These are phyloP conservation scores for Xylocopa sonorina DNA, from an alignment of 1,140 invertebrate species.

Conservation along the genomic window DNA sequence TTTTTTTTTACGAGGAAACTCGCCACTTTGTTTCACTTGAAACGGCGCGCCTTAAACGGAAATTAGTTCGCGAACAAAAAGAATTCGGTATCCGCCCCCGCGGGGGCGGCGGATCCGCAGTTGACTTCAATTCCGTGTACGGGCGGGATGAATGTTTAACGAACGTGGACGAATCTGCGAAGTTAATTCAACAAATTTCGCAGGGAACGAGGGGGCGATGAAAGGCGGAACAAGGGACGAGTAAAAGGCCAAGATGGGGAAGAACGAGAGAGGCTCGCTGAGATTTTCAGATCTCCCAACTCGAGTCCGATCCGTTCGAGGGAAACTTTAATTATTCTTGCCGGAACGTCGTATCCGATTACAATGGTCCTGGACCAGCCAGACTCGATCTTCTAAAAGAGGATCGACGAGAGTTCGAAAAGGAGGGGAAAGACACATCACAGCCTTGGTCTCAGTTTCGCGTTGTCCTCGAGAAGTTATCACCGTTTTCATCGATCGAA, in stretches of 20 bases:
- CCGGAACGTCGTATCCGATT: conserved; percentile 29
- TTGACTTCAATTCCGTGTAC: conserved; percentile 9
- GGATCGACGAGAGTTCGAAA: neutral
- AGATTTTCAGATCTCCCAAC: conserved; percentile 50
- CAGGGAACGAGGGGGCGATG: neutral
- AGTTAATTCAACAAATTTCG: conserved; percentile 46
- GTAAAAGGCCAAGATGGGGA: neutral
- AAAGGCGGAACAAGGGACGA: neutral
- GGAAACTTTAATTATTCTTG: conserved; percentile 35
- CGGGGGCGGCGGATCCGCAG: neutral
- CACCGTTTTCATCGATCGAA: neutral
- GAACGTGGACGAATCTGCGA: conserved; percentile 27
- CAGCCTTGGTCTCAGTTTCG: conserved; percentile 6
- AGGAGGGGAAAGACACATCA: neutral
- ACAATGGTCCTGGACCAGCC: conserved; percentile 14
- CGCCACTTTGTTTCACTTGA: neutral
- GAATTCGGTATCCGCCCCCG: neutral
- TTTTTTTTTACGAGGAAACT: too few relatives aligned
- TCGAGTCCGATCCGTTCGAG: conserved; percentile 8
- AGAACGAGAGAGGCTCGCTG: neutral
- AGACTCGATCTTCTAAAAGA: conserved; percentile 11
- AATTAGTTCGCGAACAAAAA: conserved; percentile 10
- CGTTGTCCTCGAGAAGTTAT: neutral
- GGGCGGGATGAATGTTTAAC: neutral
- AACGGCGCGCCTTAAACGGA: neutral